Evolutionary conservation across 2,888 invertebrate genomes (phyloP), one percentile per base, ranked within the genome.

Genomic region (Andrena minutula): DNA sequence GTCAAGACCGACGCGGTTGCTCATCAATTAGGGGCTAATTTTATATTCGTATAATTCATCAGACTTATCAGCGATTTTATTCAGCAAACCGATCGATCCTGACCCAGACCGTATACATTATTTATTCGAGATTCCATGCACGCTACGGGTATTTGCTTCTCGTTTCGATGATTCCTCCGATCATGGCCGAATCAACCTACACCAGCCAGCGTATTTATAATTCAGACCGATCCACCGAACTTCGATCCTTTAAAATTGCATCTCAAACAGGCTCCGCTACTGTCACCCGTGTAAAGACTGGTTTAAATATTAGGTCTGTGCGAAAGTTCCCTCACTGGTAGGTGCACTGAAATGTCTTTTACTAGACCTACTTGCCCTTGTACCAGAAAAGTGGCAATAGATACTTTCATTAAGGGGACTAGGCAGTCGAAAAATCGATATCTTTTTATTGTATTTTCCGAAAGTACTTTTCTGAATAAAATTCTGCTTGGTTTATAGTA

Each of bases 1-100:
- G n/a, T 47, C 35, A 2, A 8, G 20, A 10, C 7, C 1, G 20
- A n/a, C 23, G 10, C 28, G 63, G 28, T 63, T 20, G 28, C 2
- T 53, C 30, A 71, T 60, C 65, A 79, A 65, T 76, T 71, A 32
- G 5, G 4, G 7, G 4, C 7, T 28, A 56, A 73, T 53, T 56
- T 16, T 66, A 35, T 20, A 41, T 56, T 41, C 26, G 23, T 56
- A 51, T 51, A 20, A 51, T 20, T 51, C 20, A 51, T 51, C 51
- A 51, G 20, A 0, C 20, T 51, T 51, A 51, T 20, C 51, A 20
- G 51, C 16, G 5, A 41, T 41, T 16, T 41, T 41, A 41, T 41
- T 41, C 41, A 20, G 20, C 51, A 51, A 20, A n/a, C n/a, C 51
- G n/a, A 51, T 20, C n/a, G 20, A 51, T 23, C 12, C 20, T 56